Conservation (phyloP, 2,797 vertebrate species). For the Rallus crepitans region DNA sequence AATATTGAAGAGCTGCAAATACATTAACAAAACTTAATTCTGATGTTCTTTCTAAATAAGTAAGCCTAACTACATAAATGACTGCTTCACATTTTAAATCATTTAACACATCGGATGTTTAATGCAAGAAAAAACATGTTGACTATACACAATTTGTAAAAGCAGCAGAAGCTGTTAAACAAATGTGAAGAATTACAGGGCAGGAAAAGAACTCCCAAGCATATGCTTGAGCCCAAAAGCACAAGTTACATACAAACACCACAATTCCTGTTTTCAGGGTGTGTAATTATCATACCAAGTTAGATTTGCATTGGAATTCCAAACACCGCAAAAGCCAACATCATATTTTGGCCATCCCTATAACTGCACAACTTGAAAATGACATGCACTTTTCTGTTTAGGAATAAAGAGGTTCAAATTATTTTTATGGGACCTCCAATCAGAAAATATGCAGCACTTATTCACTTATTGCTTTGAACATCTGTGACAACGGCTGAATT, state of each 20-base stretch:
- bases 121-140: conserved; percentile 67
- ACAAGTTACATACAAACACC: conserved; percentile 52
- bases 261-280: conserved; percentile 1
- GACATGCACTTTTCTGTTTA: conserved; percentile 14
- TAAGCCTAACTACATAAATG: conserved; percentile 56
- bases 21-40: conserved; percentile 36
- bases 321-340: conserved; percentile 52
- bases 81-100: conserved; percentile 36
- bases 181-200: conserved; percentile 16
- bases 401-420: not conserved
- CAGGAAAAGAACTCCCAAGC: conserved; percentile 44
- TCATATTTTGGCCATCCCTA: conserved; percentile 52
- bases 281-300: conserved; percentile 57
- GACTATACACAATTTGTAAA: conserved; percentile 1
- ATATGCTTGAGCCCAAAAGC: conserved; percentile 40
- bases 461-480: conserved; percentile 77
- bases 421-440: conserved; percentile 34
- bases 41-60: conserved; percentile 13
- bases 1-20: conserved; percentile 44
- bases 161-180: conserved; percentile 25
- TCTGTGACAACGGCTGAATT: conserved; percentile 34
- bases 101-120: conserved; percentile 62
- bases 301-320: conserved; percentile 69
- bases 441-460: conserved; percentile 49
- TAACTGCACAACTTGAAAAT: conserved; percentile 45